These are phyloP conservation scores for Alitta virens DNA, from an alignment of 2,888 invertebrate genomes.

Conservation along the genomic window DNA sequence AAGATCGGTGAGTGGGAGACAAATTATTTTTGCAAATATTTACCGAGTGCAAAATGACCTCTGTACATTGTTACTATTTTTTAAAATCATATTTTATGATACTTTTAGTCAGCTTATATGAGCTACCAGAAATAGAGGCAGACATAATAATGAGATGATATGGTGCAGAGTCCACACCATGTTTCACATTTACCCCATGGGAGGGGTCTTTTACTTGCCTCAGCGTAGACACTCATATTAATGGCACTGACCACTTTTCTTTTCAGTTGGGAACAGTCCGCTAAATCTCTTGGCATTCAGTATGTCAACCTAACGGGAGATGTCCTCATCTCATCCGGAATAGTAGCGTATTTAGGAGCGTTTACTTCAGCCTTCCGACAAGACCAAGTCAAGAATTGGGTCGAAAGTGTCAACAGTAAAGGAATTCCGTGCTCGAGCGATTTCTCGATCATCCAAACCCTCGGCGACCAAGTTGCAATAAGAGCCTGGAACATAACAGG, in stretches of 20 bases:
- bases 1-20: slow-evolving; percentile 75
- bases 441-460: slow-evolving; percentile 66
- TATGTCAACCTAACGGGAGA: slow-evolving; percentile 64
- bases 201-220: too few relatives aligned
- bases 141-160: too few relatives aligned
- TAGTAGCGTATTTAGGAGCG: slow-evolving; percentile 56
- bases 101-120: too few relatives aligned
- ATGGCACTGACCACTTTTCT: not conserved
- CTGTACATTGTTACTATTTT: too few relatives aligned
- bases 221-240: too few relatives aligned
- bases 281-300: slow-evolving; percentile 42
- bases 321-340: slow-evolving; percentile 63
- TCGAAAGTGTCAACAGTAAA: slow-evolving; percentile 67
- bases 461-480: slow-evolving; percentile 58
- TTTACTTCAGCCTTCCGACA: slow-evolving; percentile 57
- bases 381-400: slow-evolving; percentile 69
- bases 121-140: too few relatives aligned
- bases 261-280: slow-evolving; percentile 54
- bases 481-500: slow-evolving; percentile 59
- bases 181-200: too few relatives aligned
- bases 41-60: too few relatives aligned
- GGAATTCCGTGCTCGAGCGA: slow-evolving; percentile 75
- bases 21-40: too few relatives aligned
- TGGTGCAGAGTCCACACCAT: too few relatives aligned
- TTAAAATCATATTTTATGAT: too few relatives aligned